Base-by-base conservation (phyloP, 1,140 invertebrate genomes). In the Sinella curviseta region DNA sequence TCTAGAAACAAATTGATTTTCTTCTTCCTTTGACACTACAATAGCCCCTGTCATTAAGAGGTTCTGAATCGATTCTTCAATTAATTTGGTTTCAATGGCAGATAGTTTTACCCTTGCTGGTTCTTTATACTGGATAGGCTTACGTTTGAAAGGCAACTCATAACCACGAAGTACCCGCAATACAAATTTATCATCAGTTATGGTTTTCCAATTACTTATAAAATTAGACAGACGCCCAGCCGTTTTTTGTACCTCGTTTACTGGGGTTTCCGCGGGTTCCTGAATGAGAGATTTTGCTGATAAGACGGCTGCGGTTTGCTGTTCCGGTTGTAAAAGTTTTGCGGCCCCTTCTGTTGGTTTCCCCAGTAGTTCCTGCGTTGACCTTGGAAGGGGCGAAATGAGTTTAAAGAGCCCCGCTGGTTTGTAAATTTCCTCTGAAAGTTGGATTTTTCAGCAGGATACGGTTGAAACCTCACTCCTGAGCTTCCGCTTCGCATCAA, bases 401-500 rank as follows among this genome's bases (percentile, higher is more conserved):
- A 74, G 70, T 74, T 74, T 74, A 74, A 74, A 55, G 60, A 76
- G 57, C n/a, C 20, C 78, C 26, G 26, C 60, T 26, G 17, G 20
- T 76, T 54, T 79, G 76, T 76, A 79, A 76, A 76, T 34, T 35
- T 35, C 1, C 4, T 0, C 20, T 14, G 24, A 16, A 8, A 2
- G 30, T 16, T 35, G 34, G 65, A 70, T n/a, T n/a, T n/a, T n/a
- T n/a, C n/a, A n/a, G n/a, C n/a, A n/a, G n/a, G n/a, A 33, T 31
- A 70, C 26, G 28, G 12, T 24, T 8, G 65, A 48, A n/a, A n/a
- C n/a, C n/a, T n/a, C n/a, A n/a, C n/a, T n/a, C n/a, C n/a, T n/a
- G n/a, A n/a, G n/a, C n/a, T n/a, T 75, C 35, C 2, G 74, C 8
- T n/a, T 60, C 35, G 16, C 17, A 70, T 55, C 28, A 67, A 20